A percentile compares a stretch with the other conserved stretches of the same genome.
phyloP scores from a whole-genome alignment of 2,888 invertebrate species.

The Reticulitermes lucifugus region DNA sequence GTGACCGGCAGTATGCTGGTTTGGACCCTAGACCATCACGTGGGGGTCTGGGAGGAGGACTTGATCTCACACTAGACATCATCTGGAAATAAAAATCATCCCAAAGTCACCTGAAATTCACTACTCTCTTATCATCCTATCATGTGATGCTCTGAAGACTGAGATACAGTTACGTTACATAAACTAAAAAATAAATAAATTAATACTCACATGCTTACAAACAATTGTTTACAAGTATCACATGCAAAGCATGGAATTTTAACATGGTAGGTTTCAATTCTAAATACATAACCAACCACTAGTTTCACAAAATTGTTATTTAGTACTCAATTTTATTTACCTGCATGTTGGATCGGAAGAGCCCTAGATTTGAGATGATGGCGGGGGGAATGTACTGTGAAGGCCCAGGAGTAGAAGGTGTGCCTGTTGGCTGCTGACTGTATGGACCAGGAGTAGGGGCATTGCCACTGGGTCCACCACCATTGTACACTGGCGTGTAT shows the following conservation, averaged over 20 bases:
- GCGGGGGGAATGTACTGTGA: conserved; percentile 48
- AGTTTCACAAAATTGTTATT: no score
- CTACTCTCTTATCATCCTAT: no score
- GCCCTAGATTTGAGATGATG: conserved; percentile 48
- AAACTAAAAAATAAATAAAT: no score
- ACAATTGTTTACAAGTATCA: no score
- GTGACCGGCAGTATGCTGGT: conserved; percentile 45
- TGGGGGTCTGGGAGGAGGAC: conserved; percentile 51
- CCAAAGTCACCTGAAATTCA: no score
- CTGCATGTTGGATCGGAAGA: conserved; percentile 51
- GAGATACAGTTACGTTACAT: no score
- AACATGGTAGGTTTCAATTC: no score
- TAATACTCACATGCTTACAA: no score
- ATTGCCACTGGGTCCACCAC: conserved; percentile 33
- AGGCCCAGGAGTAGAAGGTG: conserved; percentile 47
- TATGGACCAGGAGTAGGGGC: conserved; percentile 41
- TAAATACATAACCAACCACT: no score
- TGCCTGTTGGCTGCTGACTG: conserved; percentile 41
- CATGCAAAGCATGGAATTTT: no score
- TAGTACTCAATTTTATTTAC: conserved; percentile 10
- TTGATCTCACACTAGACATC: conserved; percentile 51
- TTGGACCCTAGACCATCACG: conserved; percentile 49
- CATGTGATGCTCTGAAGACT: no score
- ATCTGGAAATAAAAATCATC: conserved; percentile 38
- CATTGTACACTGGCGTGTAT: conserved; percentile 42